Evolutionary conservation across 1,140 invertebrate genomes (phyloP).

Genomic region (Asbolus verrucosus): DNA sequence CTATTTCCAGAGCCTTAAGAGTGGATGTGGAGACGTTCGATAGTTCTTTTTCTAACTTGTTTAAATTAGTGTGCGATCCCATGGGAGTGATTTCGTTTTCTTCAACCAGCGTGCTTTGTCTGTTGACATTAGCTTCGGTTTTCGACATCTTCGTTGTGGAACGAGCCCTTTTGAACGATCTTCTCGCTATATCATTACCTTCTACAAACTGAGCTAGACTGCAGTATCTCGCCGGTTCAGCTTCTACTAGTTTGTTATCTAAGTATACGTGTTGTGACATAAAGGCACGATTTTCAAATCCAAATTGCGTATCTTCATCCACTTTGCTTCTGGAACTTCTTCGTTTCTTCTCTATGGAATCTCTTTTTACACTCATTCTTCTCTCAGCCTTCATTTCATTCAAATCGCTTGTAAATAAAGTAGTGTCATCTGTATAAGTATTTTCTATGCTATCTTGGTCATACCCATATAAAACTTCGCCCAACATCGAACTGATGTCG

Average conservation of each 20-base stretch:
- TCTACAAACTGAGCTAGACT: constrained; percentile 83
- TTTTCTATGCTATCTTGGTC: constrained; percentile 72
- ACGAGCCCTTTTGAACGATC: constrained; percentile 72
- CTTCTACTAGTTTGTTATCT: constrained; percentile 68
- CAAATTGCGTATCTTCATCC: constrained; percentile 70
- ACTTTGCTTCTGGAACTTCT: constrained; percentile 65
- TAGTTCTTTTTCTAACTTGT: constrained; percentile 61
- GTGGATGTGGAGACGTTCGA: constrained; percentile 55
- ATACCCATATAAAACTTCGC: constrained; percentile 73
- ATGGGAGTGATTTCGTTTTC: constrained; percentile 53
- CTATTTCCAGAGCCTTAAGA: constrained; percentile 51
- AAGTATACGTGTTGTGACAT: constrained; percentile 66
- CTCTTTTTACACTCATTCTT: constrained; percentile 57
- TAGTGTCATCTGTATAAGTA: constrained; percentile 76
- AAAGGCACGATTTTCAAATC: constrained; percentile 77
- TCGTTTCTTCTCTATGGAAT: constrained; percentile 66
- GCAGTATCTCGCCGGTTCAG: constrained; percentile 73
- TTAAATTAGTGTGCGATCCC: constrained; percentile 55
- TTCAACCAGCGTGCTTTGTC: constrained; percentile 60
- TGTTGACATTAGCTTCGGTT: constrained; percentile 61
- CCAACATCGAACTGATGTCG: constrained; percentile 80
- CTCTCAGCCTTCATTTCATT: constrained; percentile 64
- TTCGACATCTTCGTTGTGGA: constrained; percentile 57
- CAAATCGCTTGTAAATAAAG: constrained; percentile 72
- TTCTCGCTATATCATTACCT: constrained; percentile 82